These are phyloP conservation scores for Coptodon rendalli DNA, from an alignment of 2,113 vertebrate genomes.

Conservation along the genomic window DNA sequence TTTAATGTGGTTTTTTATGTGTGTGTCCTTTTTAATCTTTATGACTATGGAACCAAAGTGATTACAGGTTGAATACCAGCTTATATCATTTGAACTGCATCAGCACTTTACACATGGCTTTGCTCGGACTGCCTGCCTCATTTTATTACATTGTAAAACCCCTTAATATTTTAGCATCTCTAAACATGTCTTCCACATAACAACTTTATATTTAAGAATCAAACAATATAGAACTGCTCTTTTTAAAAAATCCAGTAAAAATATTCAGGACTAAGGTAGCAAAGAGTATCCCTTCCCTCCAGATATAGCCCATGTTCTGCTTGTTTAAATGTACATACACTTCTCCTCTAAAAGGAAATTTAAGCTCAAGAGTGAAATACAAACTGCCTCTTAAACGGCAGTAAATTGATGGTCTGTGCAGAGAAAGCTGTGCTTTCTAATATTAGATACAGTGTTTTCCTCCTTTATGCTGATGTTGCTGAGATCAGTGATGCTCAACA, in stretches of 20 bases:
- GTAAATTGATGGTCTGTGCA: constrained; percentile 16
- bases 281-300: neutral
- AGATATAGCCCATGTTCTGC: neutral
- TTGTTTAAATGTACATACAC: neutral
- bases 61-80: neutral
- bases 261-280: neutral
- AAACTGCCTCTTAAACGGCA: constrained; percentile 24
- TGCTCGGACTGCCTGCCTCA: neutral
- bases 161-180: neutral
- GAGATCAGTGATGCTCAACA: neutral
- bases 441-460: constrained; percentile 28
- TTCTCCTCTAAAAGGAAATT: constrained; percentile 10
- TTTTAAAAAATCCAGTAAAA: neutral
- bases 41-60: neutral
- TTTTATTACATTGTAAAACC: neutral
- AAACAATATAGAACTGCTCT: neutral
- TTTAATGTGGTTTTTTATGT: neutral
- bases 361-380: constrained; percentile 9
- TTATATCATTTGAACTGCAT: neutral
- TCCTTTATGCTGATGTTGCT: neutral
- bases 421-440: constrained; percentile 25
- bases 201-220: constrained; percentile 4
- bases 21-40: neutral
- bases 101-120: neutral
- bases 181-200: neutral